Percentiles rank a stretch among this genome's conserved stretches.
Conservation (phyloP, 2,797 vertebrate species). For the Anguilla pacifica region DNA sequence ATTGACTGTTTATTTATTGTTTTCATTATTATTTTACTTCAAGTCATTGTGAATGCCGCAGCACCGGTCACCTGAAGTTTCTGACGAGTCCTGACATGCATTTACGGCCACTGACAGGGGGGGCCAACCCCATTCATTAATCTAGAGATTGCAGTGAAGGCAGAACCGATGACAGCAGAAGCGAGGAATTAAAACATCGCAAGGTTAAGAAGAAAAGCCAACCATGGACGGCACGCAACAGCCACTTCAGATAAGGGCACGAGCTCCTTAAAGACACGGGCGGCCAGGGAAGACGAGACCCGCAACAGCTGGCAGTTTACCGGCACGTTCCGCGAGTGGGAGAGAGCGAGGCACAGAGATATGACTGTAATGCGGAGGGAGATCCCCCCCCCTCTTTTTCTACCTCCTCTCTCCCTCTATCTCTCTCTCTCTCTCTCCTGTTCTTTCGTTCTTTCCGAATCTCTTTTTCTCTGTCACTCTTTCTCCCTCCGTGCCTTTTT, state of each 20-base stretch:
- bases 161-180: not conserved
- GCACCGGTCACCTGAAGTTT: not conserved
- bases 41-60: not conserved
- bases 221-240: not conserved
- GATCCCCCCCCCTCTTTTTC: not conserved
- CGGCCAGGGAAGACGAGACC: not conserved
- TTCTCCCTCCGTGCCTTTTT: not conserved
- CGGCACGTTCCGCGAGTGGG: not conserved
- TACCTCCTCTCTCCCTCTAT: not conserved
- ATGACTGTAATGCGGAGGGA: not conserved
- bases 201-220: not conserved
- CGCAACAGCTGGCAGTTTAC: not conserved
- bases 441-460: not conserved
- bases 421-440: not conserved
- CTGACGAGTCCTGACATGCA: not conserved
- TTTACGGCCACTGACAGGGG: not conserved
- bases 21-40: not conserved
- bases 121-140: not conserved
- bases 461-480: not conserved
- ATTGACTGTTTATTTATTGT: not conserved
- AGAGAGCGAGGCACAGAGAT: constrained; percentile 3
- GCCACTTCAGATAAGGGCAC: not conserved
- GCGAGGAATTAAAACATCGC: not conserved
- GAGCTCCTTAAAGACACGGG: not conserved
- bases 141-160: not conserved